phyloP scores from a whole-genome alignment of 1,140 invertebrate genomes.

The Aphaenogaster floridana region DNA sequence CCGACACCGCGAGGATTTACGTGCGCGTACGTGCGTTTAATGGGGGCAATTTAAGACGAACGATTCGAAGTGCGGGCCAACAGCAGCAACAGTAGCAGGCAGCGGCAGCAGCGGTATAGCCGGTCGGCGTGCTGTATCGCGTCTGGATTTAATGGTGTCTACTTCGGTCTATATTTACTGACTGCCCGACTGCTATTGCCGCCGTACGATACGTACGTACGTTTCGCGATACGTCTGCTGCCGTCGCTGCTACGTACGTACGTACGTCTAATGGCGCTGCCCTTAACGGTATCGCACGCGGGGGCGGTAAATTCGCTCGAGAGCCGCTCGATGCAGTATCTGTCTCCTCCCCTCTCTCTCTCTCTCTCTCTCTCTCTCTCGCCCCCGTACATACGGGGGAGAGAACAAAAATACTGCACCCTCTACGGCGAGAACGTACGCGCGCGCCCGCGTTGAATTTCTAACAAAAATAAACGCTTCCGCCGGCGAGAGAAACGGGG shows the following conservation, averaged over 20 bases:
- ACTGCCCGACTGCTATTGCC: conserved; percentile 64
- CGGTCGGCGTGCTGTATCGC: conserved; percentile 39
- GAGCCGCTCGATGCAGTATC: conserved; percentile 54
- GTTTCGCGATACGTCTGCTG: conserved; percentile 23
- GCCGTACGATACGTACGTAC: conserved; percentile 23
- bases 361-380: background rate
- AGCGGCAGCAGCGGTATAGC: background rate
- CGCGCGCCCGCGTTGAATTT: conserved; percentile 61
- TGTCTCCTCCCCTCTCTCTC: background rate
- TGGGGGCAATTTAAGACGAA: conserved; percentile 58
- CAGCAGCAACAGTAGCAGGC: background rate
- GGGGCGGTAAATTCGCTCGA: conserved; percentile 67
- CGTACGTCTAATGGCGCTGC: conserved; percentile 66
- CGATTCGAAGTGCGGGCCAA: conserved; percentile 50
- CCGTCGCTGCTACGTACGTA: conserved; percentile 34
- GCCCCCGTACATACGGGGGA: background rate
- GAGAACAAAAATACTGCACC: conserved; percentile 65
- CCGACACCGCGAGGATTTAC: conserved; percentile 41
- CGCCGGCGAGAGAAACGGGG: background rate
- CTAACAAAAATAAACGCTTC: conserved; percentile 68
- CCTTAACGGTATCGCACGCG: conserved; percentile 63
- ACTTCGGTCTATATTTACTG: conserved; percentile 68
- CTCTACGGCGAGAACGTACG: conserved; percentile 51
- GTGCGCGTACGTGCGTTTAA: conserved; percentile 63
- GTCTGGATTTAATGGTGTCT: conserved; percentile 71